These are phyloP conservation scores for Eucera pruinosa DNA, from an alignment of 2,888 invertebrate genomes.

Conservation along the genomic window DNA sequence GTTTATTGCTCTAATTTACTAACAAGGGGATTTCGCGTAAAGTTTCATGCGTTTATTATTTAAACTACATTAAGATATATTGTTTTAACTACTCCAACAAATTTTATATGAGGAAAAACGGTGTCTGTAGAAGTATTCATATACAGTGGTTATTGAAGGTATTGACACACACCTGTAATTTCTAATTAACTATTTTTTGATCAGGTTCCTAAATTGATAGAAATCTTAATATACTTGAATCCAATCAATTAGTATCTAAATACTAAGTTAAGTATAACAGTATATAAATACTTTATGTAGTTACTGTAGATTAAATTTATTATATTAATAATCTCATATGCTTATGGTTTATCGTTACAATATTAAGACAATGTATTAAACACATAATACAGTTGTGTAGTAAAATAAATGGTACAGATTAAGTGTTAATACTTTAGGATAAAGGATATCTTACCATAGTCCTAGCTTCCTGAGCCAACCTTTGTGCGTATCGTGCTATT, in stretches of 20 bases:
- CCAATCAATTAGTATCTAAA: no score
- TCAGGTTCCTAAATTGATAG: no score
- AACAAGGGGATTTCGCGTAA: neutral
- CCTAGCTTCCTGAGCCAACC: conserved; percentile 96
- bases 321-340: no score
- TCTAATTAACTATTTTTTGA: no score
- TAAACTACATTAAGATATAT: neutral
- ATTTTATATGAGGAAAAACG: neutral
- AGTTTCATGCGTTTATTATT: conserved; percentile 2
- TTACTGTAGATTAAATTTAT: no score
- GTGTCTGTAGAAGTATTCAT: no score
- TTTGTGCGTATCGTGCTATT: conserved; percentile 98
- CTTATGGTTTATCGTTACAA: neutral
- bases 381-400: neutral
- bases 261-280: no score
- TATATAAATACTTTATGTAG: no score
- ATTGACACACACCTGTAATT: no score
- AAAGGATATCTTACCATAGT: conserved; percentile 85
- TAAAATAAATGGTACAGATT: no score
- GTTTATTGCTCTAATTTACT: conserved; percentile 30
- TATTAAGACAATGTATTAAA: neutral
- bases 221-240: no score
- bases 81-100: neutral
- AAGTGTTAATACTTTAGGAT: conserved; percentile 16
- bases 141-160: no score